A percentile compares a stretch with the other conserved stretches of the same genome.
phyloP scores from a whole-genome alignment of 1,140 invertebrate genomes.

The Stegodyphus mimosarum region DNA sequence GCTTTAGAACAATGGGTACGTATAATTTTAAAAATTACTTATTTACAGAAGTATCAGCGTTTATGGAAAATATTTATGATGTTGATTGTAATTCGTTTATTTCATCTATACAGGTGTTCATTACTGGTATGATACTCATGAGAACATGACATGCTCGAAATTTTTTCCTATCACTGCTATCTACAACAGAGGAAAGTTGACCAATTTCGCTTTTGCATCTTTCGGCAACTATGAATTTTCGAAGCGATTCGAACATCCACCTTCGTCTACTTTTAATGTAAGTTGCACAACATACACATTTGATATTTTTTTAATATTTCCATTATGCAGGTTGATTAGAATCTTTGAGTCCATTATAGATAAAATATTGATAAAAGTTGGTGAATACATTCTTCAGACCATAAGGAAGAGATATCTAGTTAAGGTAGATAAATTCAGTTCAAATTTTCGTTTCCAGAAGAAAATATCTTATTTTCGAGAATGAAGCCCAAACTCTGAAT shows the following conservation, averaged over 20 bases:
- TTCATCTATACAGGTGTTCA: slow-evolving; percentile 61
- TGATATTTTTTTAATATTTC: too few species aligned
- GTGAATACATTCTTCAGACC: too few species aligned
- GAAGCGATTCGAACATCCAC: slow-evolving; percentile 58
- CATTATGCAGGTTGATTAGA: too few species aligned
- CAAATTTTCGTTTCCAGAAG: too few species aligned
- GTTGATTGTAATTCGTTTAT: not conserved
- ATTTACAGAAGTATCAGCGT: not conserved
- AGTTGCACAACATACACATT: not conserved
- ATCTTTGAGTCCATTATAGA: too few species aligned
- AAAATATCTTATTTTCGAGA: too few species aligned
- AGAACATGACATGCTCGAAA: slow-evolving; percentile 64
- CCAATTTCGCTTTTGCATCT: slow-evolving; percentile 66
- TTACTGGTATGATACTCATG: slow-evolving; percentile 65
- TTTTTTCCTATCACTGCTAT: slow-evolving; percentile 66
- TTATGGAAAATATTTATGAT: not conserved
- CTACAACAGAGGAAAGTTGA: slow-evolving; percentile 66
- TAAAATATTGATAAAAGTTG: too few species aligned
- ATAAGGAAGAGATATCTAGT: too few species aligned
- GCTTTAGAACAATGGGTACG: slow-evolving; percentile 67
- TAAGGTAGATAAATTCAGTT: too few species aligned
- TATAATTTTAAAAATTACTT: not conserved
- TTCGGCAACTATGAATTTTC: slow-evolving; percentile 58
- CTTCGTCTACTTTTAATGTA: slow-evolving; percentile 35
- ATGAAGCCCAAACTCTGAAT: too few species aligned